A percentile compares a stretch with the other conserved stretches of the same genome.
Conservation (phyloP, 2,888 invertebrate genomes). For the Steinernema carpocapsae region DNA sequence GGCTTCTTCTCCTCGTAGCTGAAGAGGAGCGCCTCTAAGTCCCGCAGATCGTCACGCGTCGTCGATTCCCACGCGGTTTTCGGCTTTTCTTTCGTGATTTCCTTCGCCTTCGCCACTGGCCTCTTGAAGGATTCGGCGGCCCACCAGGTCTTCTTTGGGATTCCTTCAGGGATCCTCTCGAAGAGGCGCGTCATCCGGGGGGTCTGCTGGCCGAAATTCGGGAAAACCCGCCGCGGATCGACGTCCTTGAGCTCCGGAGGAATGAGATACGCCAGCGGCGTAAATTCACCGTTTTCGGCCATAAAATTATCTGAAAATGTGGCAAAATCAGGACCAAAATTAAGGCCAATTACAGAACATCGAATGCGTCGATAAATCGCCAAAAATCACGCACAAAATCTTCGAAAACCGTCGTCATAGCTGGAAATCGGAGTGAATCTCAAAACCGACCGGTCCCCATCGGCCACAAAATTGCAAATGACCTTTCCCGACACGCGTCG, state of each 20-base stretch:
- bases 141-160: slow-evolving; percentile 69
- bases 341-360: no score
- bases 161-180: slow-evolving; percentile 86
- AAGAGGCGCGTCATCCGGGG: slow-evolving; percentile 91
- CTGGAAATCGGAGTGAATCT: no score
- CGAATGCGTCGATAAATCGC: no score
- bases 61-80: slow-evolving; percentile 37
- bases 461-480: no score
- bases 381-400: no score
- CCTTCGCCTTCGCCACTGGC: slow-evolving; percentile 39
- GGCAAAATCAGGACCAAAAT: no score
- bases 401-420: no score
- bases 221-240: slow-evolving; percentile 78
- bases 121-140: slow-evolving; percentile 51
- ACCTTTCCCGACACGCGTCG: no score
- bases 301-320: no score
- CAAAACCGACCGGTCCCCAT: no score
- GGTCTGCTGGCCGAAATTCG: slow-evolving; percentile 88
- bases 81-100: neutral
- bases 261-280: slow-evolving; percentile 60
- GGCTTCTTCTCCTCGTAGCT: slow-evolving; percentile 91
- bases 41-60: slow-evolving; percentile 79
- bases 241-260: slow-evolving; percentile 57
- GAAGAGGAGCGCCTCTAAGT: slow-evolving; percentile 97
- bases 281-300: no score